Evolutionary conservation across 1,140 invertebrate species (phyloP).

Genomic region (Cylas formicarius): DNA sequence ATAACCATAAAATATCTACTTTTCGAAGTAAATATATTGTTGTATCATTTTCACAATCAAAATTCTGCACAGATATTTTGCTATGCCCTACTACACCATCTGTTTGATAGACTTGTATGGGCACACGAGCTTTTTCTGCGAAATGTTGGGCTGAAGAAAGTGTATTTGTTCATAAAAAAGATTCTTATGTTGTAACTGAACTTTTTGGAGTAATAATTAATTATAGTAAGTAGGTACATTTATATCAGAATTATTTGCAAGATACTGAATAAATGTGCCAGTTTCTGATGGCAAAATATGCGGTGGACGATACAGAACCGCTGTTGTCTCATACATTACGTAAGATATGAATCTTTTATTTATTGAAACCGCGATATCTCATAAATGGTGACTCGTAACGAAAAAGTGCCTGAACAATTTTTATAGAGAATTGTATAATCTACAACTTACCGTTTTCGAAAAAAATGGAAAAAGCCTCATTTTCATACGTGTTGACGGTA

Average conservation of each 20-base stretch:
- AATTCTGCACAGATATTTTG: conserved; percentile 20
- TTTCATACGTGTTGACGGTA: too few relatives aligned
- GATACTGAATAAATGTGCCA: conserved; percentile 39
- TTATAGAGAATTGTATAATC: too few relatives aligned
- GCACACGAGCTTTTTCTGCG: conserved; percentile 29
- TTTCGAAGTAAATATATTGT: conserved; percentile 16
- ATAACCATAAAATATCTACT: conserved; percentile 23
- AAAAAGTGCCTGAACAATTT: too few relatives aligned
- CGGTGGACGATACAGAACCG: conserved; percentile 36
- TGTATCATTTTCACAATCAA: conserved; percentile 13
- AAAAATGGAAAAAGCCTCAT: too few relatives aligned
- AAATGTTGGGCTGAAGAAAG: conserved; percentile 28
- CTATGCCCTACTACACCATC: conserved; percentile 22
- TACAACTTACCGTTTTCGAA: too few relatives aligned
- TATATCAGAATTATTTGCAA: conserved; percentile 41
- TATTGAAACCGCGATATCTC: too few relatives aligned
- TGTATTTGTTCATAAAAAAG: conserved; percentile 17
- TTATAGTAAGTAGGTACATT: conserved; percentile 40
- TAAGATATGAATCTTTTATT: too few relatives aligned
- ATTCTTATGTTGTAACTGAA: conserved; percentile 24
- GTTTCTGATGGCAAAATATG: conserved; percentile 36
- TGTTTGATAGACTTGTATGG: conserved; percentile 35
- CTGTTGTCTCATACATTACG: conserved; percentile 36
- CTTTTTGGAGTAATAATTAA: conserved; percentile 37
- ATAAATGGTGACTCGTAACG: too few relatives aligned